phyloP scores from a whole-genome alignment of 2,888 invertebrate species.

The Stramonita haemastoma region DNA sequence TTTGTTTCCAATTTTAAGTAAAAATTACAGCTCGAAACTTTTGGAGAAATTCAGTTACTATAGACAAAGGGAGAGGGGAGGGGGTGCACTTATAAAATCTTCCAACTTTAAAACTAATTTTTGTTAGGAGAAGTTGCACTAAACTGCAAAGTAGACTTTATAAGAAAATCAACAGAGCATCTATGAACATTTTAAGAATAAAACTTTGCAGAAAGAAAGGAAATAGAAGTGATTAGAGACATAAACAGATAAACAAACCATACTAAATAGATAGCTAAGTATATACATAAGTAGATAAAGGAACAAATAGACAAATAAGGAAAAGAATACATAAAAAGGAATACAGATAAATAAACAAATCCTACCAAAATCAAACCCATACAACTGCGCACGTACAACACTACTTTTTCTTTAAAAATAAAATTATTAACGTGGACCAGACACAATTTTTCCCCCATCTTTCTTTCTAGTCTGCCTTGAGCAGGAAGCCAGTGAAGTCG shows the following conservation, averaged over 20 bases:
- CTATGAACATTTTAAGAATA: no score
- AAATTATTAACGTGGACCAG: no score
- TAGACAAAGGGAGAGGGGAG: no score
- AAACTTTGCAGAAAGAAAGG: no score
- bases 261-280: neutral
- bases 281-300: neutral
- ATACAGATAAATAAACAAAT: no score
- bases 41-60: no score
- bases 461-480: neutral
- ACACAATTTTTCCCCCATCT: neutral
- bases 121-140: neutral
- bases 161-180: no score
- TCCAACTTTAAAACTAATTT: neutral
- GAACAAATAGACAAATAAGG: neutral
- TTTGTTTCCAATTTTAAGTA: no score
- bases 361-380: no score
- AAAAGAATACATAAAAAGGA: neutral
- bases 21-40: no score
- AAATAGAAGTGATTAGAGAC: neutral
- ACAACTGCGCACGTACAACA: no score
- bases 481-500: conserved; percentile 30
- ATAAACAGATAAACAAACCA: neutral
- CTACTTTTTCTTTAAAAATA: no score
- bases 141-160: neutral
- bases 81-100: neutral